Conservation (phyloP, 2,113 vertebrate species). For the Microcebus murinus region DNA sequence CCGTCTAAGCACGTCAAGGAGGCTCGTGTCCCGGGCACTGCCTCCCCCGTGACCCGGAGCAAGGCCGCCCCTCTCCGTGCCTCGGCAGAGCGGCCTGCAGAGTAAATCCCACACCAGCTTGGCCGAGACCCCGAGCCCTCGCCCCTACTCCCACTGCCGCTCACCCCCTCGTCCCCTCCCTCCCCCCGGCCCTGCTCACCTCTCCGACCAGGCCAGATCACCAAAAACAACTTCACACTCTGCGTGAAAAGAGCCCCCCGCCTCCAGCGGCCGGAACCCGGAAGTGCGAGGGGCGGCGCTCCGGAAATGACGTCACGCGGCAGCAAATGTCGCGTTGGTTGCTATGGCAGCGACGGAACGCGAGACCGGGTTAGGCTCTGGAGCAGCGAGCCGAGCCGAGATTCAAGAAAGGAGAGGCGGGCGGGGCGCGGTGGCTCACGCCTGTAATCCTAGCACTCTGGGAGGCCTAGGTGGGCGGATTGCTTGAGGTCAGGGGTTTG, state of each 20-base stretch:
- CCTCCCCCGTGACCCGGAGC: background rate
- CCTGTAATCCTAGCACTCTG: too few species aligned
- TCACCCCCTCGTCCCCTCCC: accelerated
- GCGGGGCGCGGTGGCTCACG: too few species aligned
- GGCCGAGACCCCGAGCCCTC: background rate
- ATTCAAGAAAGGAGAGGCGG: too few species aligned
- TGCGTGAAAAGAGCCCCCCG: accelerated
- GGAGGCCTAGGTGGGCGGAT: too few species aligned
- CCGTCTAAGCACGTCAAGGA: background rate
- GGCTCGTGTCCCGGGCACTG: background rate
- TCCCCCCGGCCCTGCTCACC: background rate
- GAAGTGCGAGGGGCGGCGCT: background rate
- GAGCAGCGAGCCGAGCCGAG: accelerated
- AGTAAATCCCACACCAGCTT: accelerated
- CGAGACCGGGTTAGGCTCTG: accelerated
- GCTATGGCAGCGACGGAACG: background rate
- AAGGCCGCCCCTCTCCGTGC: accelerated
- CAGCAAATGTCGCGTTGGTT: background rate
- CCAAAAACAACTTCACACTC: accelerated
- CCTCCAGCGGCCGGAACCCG: accelerated
- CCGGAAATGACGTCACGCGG: background rate
- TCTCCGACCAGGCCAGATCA: accelerated
- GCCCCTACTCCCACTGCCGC: accelerated
- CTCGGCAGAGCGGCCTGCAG: background rate
- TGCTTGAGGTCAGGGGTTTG: too few species aligned